Evolutionary conservation across 1,140 invertebrate species (phyloP).

Genomic region (Spodoptera litura): DNA sequence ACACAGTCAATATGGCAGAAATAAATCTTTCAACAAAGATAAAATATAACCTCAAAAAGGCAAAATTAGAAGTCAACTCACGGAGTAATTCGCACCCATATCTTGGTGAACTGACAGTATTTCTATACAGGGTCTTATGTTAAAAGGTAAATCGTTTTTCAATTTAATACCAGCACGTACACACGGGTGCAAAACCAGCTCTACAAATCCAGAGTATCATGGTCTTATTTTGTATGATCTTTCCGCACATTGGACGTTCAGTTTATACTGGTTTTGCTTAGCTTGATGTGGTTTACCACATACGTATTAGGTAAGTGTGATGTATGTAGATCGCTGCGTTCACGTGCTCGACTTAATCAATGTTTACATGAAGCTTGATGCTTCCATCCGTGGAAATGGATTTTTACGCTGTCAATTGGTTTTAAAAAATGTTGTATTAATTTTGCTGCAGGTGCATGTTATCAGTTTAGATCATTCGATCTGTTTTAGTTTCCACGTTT

Average conservation of each 20-base stretch:
- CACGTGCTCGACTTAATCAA: constrained; percentile 23
- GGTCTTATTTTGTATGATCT: too few species aligned
- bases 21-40: background rate
- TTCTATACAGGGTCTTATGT: constrained; percentile 4
- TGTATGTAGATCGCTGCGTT: constrained; percentile 11
- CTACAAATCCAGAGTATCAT: too few species aligned
- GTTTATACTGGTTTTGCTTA: too few species aligned
- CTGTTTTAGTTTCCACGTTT: too few species aligned
- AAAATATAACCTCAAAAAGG: background rate
- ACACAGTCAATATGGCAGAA: background rate
- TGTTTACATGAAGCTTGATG: constrained; percentile 14
- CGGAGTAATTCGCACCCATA: background rate
- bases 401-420: too few species aligned
- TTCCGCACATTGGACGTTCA: too few species aligned
- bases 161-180: constrained; percentile 20
- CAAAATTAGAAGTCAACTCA: too few species aligned
- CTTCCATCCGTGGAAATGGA: background rate
- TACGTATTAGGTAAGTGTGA: constrained; percentile 20
- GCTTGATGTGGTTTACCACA: background rate
- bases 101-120: background rate
- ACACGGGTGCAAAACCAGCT: background rate
- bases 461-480: too few species aligned
- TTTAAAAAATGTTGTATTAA: too few species aligned
- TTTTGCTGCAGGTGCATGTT: too few species aligned
- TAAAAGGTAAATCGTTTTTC: constrained; percentile 25